These are phyloP conservation scores for Strigops habroptila DNA, from an alignment of 2,113 vertebrate species.

Conservation along the genomic window DNA sequence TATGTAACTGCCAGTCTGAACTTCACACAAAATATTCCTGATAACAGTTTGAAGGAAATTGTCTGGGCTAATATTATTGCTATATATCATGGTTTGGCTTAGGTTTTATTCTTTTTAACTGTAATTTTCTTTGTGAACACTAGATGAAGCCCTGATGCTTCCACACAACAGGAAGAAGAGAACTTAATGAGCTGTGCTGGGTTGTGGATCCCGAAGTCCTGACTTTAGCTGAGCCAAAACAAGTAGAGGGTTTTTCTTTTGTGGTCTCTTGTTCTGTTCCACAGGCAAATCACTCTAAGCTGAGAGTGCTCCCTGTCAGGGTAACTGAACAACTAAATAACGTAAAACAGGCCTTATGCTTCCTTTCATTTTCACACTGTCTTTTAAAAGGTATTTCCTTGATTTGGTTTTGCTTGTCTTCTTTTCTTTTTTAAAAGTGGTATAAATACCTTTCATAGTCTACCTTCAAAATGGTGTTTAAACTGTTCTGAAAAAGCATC, in stretches of 20 bases:
- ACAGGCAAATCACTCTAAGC: neutral
- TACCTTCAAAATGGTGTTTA: neutral
- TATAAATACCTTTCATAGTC: neutral
- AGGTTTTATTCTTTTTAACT: neutral
- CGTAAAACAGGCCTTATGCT: neutral
- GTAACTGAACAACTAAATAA: neutral
- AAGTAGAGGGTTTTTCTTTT: neutral
- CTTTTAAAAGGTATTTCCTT: neutral
- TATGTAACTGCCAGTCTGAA: neutral
- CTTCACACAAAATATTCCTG: neutral
- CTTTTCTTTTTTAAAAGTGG: neutral
- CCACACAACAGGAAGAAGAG: neutral
- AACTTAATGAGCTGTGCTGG: neutral
- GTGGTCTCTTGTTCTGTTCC: neutral
- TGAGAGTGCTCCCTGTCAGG: neutral
- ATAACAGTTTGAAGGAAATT: neutral
- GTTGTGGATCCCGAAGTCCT: neutral
- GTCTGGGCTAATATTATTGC: neutral
- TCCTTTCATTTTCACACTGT: neutral
- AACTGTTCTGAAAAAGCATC: neutral
- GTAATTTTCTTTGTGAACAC: constrained; percentile 21
- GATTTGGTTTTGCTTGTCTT: neutral
- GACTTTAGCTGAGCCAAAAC: neutral
- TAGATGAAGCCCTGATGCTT: constrained; percentile 47
- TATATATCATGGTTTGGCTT: neutral